Evolutionary conservation across 2,113 vertebrate genomes (phyloP), one percentile per base, ranked within the genome.

Genomic region (Nesogale talazaci): DNA sequence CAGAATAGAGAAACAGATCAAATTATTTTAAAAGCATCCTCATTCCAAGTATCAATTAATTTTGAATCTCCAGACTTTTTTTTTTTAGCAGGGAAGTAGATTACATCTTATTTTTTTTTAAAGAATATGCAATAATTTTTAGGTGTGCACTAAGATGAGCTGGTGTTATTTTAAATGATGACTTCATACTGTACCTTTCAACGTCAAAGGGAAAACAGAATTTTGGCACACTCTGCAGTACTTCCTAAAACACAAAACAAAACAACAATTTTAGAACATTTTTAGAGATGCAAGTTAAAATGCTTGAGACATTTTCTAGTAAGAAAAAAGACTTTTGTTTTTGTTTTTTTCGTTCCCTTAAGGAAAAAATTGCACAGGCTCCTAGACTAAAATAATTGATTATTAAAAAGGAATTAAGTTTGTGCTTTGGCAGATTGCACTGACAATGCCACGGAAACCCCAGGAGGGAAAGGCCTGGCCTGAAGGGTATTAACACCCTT

Each of bases 181-280:
- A 88, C 52, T 90, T 57, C 46, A 74, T 65, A 97, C 80, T 57
- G 76, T 99, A 99, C 99, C 99, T 99, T 98, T 99, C 99, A 95
- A 99, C 56, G 76, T 99, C 99, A 98, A 99, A 99, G 86, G 99
- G 99, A 98, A 99, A 99, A 98, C 99, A 99, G 98, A 99, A 99
- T 98, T 99, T 99, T 83, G 99, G 99, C 97, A 99, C 97, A 0
- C 98, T 99, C 98, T 98, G 99, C 90, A 99, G 98, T 86, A 99
- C 98, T 97, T 99, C 99, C 99, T 99, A 98, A 97, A 98, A 97
- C 22, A 83, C 6, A 98, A 91, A 97, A 59, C 81, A 88, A 27
- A 83, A 72, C 5, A 52, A 90, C 70, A 42, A n/a, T n/a, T 95
- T 97, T 93, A 96, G 88, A 85, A 94, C 61, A 63, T 36, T 91